Base-by-base conservation (phyloP, 2,888 invertebrate species). In the Rhogogaster chlorosoma region DNA sequence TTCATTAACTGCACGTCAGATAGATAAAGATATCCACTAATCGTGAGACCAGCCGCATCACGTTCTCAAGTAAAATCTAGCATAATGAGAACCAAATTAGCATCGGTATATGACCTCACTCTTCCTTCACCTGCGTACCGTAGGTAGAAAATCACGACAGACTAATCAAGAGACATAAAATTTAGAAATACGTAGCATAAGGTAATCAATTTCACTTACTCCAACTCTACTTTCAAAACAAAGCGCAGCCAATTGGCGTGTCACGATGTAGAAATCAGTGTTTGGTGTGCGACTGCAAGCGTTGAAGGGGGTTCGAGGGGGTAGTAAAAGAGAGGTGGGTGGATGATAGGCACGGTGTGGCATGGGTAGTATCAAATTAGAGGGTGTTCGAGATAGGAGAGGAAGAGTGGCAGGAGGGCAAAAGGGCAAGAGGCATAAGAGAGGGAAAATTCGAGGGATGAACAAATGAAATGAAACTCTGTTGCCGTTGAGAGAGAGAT, bases 391-490 rank as follows among this genome's bases (percentile, higher is more conserved):
- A 89, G 89, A 91, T 90, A 88, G 85, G 88, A 89, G 85, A 87
- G 85, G 67, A 83, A 90, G 90, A 89, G 88, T 89, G 89, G 90
- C 90, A 89, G 88, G 80, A 80, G 18, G 80, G 77, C 77, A 87
- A 87, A 89, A 78, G 42, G 87, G 86, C 86, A 85, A 85, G 84
- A 84, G 86, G 87, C 84, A 86, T 88, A 85, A 85, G 86, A 86
- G 84, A 84, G 87, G 84, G 85, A 86, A 70, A 83, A 83, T 83
- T 70, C 83, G 90, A 88, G 89, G 91, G 89, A 90, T 89, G 92
- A 92, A 92, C 93, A 92, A 93, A 92, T 92, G 91, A 92, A 93
- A 92, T 91, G 92, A 92, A 93, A 93, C 91, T 92, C 92, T 91
- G 91, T 90, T 91, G 89, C 91, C 89, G 88, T 88, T 89, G 88